Evolutionary conservation across 2,113 vertebrate species (phyloP).

Genomic region (Megalops atlanticus): DNA sequence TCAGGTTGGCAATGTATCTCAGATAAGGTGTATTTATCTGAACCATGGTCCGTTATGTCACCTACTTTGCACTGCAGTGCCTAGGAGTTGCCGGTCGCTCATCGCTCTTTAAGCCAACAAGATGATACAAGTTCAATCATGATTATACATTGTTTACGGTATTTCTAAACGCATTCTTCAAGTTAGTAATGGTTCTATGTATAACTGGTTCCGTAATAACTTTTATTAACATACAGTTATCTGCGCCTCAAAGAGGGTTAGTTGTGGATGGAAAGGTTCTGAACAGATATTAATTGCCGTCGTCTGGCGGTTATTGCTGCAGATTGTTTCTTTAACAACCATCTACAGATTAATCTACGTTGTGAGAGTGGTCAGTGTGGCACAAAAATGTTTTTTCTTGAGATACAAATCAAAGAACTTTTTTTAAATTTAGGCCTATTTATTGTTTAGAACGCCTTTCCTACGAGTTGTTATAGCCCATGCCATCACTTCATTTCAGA

Average conservation of each 20-base stretch:
- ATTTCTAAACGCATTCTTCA: no score
- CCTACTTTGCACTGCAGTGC: no score
- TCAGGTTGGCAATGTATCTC: not conserved
- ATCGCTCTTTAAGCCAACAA: no score
- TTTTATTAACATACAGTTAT: no score
- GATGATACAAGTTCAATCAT: no score
- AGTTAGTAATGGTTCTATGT: no score
- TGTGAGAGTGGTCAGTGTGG: not conserved
- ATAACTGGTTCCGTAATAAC: no score
- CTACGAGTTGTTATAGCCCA: not conserved
- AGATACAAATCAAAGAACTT: not conserved
- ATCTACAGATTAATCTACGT: not conserved
- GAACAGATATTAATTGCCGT: not conserved
- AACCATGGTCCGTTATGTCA: no score
- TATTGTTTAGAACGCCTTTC: not conserved
- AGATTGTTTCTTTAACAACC: not conserved
- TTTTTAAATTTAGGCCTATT: no score
- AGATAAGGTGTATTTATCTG: no score
- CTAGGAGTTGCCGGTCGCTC: no score
- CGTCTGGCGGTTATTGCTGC: not conserved
- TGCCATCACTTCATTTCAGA: not conserved
- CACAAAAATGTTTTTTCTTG: not conserved
- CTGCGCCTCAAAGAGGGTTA: not conserved
- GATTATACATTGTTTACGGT: no score
- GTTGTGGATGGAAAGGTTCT: not conserved